Evolutionary conservation across 1,140 invertebrate genomes (phyloP).

Genomic region (Cherax quadricarinatus): DNA sequence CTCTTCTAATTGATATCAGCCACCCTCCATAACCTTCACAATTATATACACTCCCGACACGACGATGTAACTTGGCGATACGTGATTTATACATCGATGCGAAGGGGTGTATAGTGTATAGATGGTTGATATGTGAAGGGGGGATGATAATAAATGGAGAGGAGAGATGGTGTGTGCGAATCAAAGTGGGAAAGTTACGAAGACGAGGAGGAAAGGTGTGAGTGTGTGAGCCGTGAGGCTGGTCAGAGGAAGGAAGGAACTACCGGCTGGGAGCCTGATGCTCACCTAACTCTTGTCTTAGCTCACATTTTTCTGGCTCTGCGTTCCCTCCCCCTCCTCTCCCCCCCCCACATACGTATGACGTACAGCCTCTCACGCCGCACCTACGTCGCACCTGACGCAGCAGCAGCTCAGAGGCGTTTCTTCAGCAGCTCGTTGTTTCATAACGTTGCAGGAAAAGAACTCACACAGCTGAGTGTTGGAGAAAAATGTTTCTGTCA

Average conservation of each 20-base stretch:
- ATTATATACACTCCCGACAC: too few relatives aligned
- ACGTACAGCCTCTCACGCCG: background rate
- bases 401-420: background rate
- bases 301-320: constrained; percentile 49
- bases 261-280: constrained; percentile 35
- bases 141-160: background rate
- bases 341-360: background rate
- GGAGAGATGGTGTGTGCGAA: background rate
- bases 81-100: too few relatives aligned
- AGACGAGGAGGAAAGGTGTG: background rate
- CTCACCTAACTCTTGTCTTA: constrained; percentile 51
- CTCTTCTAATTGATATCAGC: background rate
- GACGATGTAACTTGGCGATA: too few relatives aligned
- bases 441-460: too few relatives aligned
- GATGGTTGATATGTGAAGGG: too few relatives aligned
- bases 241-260: constrained; percentile 59
- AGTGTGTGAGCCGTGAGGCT: background rate
- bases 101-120: too few relatives aligned
- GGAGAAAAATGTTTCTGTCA: too few relatives aligned
- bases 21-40: background rate
- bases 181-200: background rate
- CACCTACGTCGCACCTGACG: background rate
- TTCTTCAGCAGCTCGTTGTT: too few relatives aligned
- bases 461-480: too few relatives aligned
- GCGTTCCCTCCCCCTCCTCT: background rate